phyloP scores from a whole-genome alignment of 2,888 invertebrate genomes.

The Cheilosia vernalis region DNA sequence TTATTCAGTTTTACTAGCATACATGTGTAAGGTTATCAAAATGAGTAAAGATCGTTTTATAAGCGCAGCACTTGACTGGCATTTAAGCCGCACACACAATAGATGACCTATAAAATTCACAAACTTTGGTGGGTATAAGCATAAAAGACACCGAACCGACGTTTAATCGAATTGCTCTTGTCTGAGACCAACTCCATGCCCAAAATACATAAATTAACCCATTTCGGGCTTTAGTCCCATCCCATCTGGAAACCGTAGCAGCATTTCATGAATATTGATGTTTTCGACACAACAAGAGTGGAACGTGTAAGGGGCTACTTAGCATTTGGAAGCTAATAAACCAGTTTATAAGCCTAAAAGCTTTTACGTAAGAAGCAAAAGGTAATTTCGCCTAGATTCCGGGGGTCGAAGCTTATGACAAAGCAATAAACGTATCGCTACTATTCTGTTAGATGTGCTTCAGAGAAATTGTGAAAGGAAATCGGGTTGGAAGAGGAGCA shows the following conservation, averaged over 20 bases:
- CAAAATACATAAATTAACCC: slow-evolving; percentile 14
- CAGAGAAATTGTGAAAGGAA: neutral
- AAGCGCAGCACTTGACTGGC: too few relatives aligned
- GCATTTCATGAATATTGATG: slow-evolving; percentile 26
- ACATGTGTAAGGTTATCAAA: too few relatives aligned
- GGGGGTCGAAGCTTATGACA: slow-evolving; percentile 26
- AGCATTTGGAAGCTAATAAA: slow-evolving; percentile 43
- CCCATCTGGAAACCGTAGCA: neutral
- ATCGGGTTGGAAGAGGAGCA: neutral
- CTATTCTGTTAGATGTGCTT: neutral
- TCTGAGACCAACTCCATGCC: neutral
- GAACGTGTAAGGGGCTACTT: slow-evolving; percentile 7
- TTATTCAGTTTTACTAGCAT: too few relatives aligned
- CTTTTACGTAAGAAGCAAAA: slow-evolving; percentile 38
- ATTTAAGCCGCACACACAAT: neutral
- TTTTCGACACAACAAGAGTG: neutral
- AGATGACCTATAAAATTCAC: neutral
- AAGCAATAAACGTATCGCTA: slow-evolving; percentile 32
- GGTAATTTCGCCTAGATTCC: slow-evolving; percentile 18
- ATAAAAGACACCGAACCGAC: slow-evolving; percentile 1
- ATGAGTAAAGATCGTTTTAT: too few relatives aligned
- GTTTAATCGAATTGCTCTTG: neutral
- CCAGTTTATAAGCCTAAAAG: slow-evolving; percentile 51
- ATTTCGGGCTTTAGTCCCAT: neutral
- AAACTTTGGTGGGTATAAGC: slow-evolving; percentile 1